phyloP scores from a whole-genome alignment of 2,113 vertebrate genomes.

The Rhinolophus sinicus region DNA sequence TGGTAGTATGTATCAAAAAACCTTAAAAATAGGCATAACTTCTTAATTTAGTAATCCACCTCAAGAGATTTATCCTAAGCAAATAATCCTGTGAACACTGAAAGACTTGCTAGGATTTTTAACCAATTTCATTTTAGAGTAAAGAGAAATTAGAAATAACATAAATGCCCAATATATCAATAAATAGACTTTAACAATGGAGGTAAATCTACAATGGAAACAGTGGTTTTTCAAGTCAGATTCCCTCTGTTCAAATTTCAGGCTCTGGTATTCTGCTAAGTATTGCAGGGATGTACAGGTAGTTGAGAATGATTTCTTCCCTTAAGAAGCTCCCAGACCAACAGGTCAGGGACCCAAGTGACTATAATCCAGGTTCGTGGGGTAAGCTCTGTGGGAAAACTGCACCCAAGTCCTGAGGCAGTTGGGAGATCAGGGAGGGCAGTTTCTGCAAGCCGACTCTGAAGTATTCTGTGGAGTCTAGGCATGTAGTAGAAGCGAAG shows the following conservation, averaged over 20 bases:
- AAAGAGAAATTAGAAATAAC: not conserved
- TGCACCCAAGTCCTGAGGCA: not conserved
- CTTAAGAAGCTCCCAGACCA: not conserved
- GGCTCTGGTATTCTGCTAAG: not conserved
- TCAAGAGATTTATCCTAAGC: not conserved
- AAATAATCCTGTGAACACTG: not conserved
- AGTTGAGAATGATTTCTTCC: not conserved
- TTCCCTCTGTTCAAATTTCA: not conserved
- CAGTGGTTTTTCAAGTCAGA: not conserved
- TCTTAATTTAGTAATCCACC: not conserved
- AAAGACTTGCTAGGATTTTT: not conserved
- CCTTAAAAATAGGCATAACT: not conserved
- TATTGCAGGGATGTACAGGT: not conserved
- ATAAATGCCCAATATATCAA: not conserved
- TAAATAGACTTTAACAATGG: not conserved
- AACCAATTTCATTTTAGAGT: not conserved
- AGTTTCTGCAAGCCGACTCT: not conserved
- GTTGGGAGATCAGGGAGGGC: not conserved
- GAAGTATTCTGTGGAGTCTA: not conserved
- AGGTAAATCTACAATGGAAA: not conserved
- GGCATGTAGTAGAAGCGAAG: not conserved
- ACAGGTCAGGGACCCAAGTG: not conserved
- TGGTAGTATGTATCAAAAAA: not conserved
- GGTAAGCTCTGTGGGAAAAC: not conserved
- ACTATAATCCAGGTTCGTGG: not conserved